Evolutionary conservation across 2,797 vertebrate species (phyloP).

Genomic region (Hydrophis major): DNA sequence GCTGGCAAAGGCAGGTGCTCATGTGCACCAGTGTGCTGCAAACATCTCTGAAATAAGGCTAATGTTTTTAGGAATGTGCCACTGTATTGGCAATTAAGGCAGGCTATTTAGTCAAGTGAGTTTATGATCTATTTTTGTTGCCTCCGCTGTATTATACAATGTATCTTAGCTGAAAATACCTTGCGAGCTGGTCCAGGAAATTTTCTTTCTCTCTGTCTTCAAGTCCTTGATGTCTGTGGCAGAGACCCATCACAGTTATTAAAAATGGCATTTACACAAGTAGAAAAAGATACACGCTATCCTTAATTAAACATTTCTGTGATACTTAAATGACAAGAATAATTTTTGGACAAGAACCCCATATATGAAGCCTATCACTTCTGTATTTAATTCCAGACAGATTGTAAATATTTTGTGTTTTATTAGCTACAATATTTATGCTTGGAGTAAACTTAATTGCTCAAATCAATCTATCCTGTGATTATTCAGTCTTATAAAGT

Average conservation of each 20-base stretch:
- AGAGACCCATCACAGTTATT: slow-evolving; percentile 50
- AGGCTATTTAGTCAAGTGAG: neutral
- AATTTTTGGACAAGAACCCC: neutral
- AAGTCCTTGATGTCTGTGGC: slow-evolving; percentile 61
- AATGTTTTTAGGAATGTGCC: neutral
- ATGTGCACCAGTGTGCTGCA: neutral
- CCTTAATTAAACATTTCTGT: slow-evolving; percentile 7
- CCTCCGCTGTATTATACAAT: neutral
- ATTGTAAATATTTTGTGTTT: neutral
- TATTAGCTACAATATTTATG: neutral
- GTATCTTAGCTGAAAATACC: slow-evolving; percentile 46
- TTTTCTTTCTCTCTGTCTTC: slow-evolving; percentile 62
- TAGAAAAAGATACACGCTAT: neutral
- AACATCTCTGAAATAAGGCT: neutral
- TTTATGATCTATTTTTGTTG: neutral
- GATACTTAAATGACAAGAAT: neutral
- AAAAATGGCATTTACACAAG: slow-evolving; percentile 6
- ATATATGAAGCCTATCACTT: neutral
- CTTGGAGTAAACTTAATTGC: neutral
- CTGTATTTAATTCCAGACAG: slow-evolving; percentile 24
- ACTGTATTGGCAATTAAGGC: neutral
- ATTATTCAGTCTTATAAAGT: neutral
- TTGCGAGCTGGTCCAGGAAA: slow-evolving; percentile 55
- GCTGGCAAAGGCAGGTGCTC: neutral
- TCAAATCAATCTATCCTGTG: neutral